Evolutionary conservation across 2,888 invertebrate species (phyloP).

Genomic region (Dicycla oo): DNA sequence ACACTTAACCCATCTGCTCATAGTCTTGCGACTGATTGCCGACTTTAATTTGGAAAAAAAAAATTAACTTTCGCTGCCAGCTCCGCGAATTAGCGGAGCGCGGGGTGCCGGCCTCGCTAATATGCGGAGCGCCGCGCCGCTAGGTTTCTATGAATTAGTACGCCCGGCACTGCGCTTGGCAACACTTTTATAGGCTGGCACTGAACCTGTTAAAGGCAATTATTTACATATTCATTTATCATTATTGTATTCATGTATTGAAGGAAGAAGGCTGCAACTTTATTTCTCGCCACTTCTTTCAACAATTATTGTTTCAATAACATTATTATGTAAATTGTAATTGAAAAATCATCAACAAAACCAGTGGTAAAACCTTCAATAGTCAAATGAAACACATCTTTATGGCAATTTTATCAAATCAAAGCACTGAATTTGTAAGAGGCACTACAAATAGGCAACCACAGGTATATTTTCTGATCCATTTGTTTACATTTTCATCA

Average conservation of each 20-base stretch:
- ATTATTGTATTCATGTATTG: neutral
- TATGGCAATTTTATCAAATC: neutral
- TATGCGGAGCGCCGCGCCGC: no score
- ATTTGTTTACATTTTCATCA: constrained; percentile 6
- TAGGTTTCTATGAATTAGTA: no score
- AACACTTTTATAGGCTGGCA: no score
- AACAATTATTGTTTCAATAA: neutral
- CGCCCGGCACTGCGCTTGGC: no score
- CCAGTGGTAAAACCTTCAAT: neutral
- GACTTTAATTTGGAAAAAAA: no score
- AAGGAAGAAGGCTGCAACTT: neutral
- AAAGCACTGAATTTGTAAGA: neutral
- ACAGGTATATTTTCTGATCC: neutral
- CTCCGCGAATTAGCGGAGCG: no score
- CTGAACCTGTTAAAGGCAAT: no score
- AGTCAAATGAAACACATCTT: neutral
- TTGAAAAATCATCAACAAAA: neutral
- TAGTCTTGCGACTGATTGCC: no score
- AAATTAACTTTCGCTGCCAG: no score
- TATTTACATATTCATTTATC: neutral
- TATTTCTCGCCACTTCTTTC: neutral
- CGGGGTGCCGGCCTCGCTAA: no score
- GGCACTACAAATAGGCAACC: neutral
- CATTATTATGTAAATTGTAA: neutral
- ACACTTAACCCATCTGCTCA: no score